phyloP scores from a whole-genome alignment of 2,797 vertebrate species.

The Clarias fuscus region DNA sequence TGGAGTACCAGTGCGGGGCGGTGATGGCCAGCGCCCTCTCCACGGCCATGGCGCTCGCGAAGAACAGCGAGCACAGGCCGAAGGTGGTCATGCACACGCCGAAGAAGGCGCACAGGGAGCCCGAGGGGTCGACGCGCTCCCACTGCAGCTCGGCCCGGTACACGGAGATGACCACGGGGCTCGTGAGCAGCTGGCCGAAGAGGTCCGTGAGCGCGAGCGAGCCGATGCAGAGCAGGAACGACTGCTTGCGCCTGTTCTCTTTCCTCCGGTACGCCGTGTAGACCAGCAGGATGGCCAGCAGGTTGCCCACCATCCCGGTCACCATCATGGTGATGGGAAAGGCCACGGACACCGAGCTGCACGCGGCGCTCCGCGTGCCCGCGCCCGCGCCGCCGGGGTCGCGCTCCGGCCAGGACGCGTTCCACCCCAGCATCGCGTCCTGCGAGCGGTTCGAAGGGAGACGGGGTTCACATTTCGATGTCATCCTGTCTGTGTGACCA shows the following conservation, averaged over 20 bases:
- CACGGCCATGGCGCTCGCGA: slow-evolving; percentile 91
- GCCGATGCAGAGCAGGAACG: slow-evolving; percentile 93
- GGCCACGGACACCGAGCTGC: slow-evolving; percentile 82
- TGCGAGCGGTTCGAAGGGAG: neutral
- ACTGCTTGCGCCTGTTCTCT: slow-evolving; percentile 83
- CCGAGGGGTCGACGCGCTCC: slow-evolving; percentile 81
- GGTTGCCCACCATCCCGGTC: slow-evolving; percentile 91
- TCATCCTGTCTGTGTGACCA: slow-evolving; percentile 48
- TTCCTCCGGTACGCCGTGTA: slow-evolving; percentile 85
- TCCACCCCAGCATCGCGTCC: slow-evolving; percentile 65
- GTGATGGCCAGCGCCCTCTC: slow-evolving; percentile 90
- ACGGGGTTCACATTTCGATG: slow-evolving; percentile 52
- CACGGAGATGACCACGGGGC: slow-evolving; percentile 90
- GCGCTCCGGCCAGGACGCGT: slow-evolving; percentile 63
- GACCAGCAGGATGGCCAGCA: slow-evolving; percentile 86
- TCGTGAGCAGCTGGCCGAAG: slow-evolving; percentile 90
- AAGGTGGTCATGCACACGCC: slow-evolving; percentile 93
- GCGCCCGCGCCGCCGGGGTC: slow-evolving; percentile 56
- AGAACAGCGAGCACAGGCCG: slow-evolving; percentile 89
- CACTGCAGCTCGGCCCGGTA: slow-evolving; percentile 81
- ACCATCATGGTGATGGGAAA: slow-evolving; percentile 93
- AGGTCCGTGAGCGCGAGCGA: slow-evolving; percentile 90
- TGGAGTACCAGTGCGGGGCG: slow-evolving; percentile 91
- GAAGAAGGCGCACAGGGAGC: slow-evolving; percentile 86
- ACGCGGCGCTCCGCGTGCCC: slow-evolving; percentile 59